Percentiles rank a stretch among this genome's conserved stretches.
phyloP scores from a whole-genome alignment of 2,888 invertebrate species.

The Heteromurus nitidus region DNA sequence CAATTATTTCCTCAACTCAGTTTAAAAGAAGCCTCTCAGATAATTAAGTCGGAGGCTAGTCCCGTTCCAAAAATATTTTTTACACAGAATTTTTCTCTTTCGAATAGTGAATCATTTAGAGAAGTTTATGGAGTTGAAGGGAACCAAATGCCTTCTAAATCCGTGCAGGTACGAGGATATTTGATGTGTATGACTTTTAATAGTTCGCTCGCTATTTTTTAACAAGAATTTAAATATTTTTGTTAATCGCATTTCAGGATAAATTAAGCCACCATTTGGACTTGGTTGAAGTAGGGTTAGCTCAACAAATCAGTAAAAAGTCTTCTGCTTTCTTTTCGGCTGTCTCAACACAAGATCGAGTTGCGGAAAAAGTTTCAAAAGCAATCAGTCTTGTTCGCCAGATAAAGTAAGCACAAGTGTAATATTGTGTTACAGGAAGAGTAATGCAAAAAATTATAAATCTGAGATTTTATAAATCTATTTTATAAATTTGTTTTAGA shows the following conservation, averaged over 20 bases:
- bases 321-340: constrained; percentile 98
- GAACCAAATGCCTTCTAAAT: constrained; percentile 73
- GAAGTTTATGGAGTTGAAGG: constrained; percentile 86
- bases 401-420: constrained; percentile 70
- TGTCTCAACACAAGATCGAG: constrained; percentile 97
- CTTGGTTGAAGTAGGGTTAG: constrained; percentile 94
- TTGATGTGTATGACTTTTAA: no score
- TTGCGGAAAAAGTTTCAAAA: constrained; percentile 94
- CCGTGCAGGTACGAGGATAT: constrained; percentile 64
- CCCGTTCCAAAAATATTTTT: constrained; percentile 91
- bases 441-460: no score
- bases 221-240: not conserved
- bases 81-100: constrained; percentile 85
- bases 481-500: constrained; percentile 75
- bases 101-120: constrained; percentile 87
- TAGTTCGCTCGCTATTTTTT: no score
- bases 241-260: constrained; percentile 48
- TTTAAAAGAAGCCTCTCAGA: constrained; percentile 67
- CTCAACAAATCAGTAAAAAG: constrained; percentile 93
- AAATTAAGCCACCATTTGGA: constrained; percentile 94
- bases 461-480: constrained; percentile 6
- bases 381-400: constrained; percentile 85
- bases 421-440: no score
- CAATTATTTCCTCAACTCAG: constrained; percentile 70
- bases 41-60: constrained; percentile 74